Conservation (phyloP, 2,113 vertebrate genomes). For the Gallinago paraguaiae region DNA sequence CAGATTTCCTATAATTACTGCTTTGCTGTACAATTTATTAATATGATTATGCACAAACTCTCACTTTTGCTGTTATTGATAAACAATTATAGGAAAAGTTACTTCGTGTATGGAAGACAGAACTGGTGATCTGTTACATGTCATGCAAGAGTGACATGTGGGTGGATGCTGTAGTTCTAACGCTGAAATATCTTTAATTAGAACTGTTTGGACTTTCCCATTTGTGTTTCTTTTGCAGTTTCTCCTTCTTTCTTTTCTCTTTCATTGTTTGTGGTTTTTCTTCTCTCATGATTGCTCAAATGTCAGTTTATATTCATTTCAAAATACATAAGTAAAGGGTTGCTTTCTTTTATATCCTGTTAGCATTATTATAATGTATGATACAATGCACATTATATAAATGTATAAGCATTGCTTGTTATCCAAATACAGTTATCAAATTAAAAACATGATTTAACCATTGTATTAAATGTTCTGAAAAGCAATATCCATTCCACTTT, state of each 20-base stretch:
- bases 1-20: neutral
- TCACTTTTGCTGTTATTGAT: constrained; percentile 14
- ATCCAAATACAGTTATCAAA: neutral
- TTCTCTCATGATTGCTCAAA: neutral
- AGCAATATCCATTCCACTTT: neutral
- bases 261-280: neutral
- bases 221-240: constrained; percentile 9
- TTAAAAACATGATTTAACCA: neutral
- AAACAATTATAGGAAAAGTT: constrained; percentile 22
- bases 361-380: neutral
- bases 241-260: neutral
- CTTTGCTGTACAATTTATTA: neutral
- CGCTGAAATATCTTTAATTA: constrained; percentile 11
- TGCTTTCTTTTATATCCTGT: neutral
- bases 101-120: constrained; percentile 16
- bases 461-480: neutral
- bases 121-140: constrained; percentile 29
- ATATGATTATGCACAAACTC: neutral
- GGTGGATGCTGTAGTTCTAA: constrained; percentile 33
- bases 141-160: constrained; percentile 48
- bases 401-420: neutral
- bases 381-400: neutral
- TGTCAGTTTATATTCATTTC: neutral
- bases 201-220: constrained; percentile 42
- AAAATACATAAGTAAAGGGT: neutral